These are phyloP conservation scores for Coregonus suidteri DNA, from an alignment of 2,797 vertebrate species.

Conservation along the genomic window DNA sequence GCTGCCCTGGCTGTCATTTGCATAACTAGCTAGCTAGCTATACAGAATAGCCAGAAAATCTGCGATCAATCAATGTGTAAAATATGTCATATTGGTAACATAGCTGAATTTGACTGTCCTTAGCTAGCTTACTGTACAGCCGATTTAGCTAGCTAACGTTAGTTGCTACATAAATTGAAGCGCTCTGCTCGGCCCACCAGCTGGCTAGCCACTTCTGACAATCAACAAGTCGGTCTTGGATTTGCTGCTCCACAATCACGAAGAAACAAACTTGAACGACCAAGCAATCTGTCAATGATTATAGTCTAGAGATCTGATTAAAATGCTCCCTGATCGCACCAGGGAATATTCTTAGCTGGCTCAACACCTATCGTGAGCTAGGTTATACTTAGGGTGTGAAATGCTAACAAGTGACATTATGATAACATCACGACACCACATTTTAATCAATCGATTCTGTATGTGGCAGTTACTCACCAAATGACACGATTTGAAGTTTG, in stretches of 20 bases:
- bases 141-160: neutral
- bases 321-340: neutral
- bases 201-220: neutral
- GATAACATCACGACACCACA: neutral
- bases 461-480: conserved; percentile 34
- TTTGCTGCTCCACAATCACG: neutral
- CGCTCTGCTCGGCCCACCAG: neutral
- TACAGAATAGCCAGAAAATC: neutral
- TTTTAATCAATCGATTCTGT: neutral
- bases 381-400: conserved; percentile 4
- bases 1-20: no score
- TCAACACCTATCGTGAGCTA: neutral
- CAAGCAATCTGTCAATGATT: neutral
- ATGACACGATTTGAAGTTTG: neutral
- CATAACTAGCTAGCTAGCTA: no score
- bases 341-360: conserved; percentile 23
- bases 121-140: neutral
- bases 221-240: neutral
- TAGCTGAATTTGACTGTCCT: neutral
- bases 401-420: neutral
- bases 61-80: neutral
- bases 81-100: neutral
- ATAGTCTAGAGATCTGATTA: neutral
- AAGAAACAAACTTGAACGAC: neutral
- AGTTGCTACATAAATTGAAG: neutral